Conservation (phyloP, 2,113 vertebrate species). For the Donacobius atricapilla region DNA sequence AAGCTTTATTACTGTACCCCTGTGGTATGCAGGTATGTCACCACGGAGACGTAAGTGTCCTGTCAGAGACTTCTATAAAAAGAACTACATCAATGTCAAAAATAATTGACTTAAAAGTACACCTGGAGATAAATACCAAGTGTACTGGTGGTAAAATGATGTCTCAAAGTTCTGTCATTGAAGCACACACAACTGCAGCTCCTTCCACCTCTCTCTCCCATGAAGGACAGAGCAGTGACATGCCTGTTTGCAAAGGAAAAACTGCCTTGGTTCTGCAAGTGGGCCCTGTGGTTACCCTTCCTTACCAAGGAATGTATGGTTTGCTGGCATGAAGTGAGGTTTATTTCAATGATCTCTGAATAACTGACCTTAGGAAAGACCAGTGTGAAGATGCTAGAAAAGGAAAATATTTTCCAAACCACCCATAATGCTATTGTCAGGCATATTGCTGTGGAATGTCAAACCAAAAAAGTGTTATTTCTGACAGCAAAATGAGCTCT, state of each 20-base stretch:
- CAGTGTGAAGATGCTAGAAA: background rate
- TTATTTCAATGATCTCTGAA: background rate
- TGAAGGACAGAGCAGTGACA: background rate
- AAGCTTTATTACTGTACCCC: background rate
- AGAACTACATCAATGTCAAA: background rate
- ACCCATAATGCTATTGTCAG: background rate
- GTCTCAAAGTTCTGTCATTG: background rate
- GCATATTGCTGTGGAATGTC: background rate
- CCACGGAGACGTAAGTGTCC: background rate
- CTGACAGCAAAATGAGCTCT: constrained; percentile 16
- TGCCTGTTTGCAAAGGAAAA: background rate
- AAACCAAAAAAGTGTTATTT: background rate
- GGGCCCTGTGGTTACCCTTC: background rate
- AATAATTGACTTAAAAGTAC: background rate
- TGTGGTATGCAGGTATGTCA: background rate
- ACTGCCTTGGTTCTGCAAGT: background rate
- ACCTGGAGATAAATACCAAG: background rate
- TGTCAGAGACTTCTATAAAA: background rate
- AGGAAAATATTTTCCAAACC: background rate
- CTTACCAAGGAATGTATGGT: background rate
- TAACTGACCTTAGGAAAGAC: background rate
- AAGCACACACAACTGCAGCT: background rate
- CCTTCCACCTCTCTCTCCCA: background rate
- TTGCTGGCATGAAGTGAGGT: background rate
- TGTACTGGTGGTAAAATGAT: background rate